phyloP scores from a whole-genome alignment of 2,797 vertebrate species.

The Scleropages formosus region DNA sequence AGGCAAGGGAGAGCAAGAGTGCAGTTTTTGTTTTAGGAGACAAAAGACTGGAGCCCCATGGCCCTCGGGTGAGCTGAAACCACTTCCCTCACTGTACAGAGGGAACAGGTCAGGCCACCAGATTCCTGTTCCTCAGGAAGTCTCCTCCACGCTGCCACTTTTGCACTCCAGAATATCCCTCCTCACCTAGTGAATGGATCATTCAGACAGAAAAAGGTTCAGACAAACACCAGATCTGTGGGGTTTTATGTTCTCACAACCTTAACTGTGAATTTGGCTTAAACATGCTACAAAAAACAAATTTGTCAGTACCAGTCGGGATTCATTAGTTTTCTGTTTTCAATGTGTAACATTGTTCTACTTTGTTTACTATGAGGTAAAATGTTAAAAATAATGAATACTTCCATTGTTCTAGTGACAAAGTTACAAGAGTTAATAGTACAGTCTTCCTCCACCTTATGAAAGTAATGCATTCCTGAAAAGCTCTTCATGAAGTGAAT shows the following conservation, averaged over 20 bases:
- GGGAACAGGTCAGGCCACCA: conserved; percentile 1
- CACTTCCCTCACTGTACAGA: not conserved
- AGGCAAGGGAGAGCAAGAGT: conserved; percentile 1
- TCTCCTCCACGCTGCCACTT: conserved; percentile 8
- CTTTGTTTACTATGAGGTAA: not conserved
- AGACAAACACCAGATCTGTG: too few species aligned
- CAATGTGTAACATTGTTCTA: not conserved
- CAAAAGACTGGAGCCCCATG: conserved; percentile 8
- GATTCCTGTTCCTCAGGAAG: conserved; percentile 13
- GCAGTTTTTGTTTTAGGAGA: conserved; percentile 19
- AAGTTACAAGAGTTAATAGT: not conserved
- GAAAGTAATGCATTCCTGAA: too few species aligned
- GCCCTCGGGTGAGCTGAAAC: not conserved
- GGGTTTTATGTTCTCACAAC: too few species aligned
- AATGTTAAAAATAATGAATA: not conserved
- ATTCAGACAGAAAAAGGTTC: too few species aligned
- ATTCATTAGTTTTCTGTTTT: not conserved
- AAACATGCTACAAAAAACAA: too few species aligned
- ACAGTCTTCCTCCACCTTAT: too few species aligned
- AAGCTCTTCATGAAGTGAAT: too few species aligned
- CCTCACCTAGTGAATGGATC: conserved; percentile 7
- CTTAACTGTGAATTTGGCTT: too few species aligned
- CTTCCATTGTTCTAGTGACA: not conserved
- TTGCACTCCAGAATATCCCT: not conserved
- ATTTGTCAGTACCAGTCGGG: too few species aligned